Conservation (phyloP, 2,797 vertebrate genomes). For the Acipenser transmontanus region DNA sequence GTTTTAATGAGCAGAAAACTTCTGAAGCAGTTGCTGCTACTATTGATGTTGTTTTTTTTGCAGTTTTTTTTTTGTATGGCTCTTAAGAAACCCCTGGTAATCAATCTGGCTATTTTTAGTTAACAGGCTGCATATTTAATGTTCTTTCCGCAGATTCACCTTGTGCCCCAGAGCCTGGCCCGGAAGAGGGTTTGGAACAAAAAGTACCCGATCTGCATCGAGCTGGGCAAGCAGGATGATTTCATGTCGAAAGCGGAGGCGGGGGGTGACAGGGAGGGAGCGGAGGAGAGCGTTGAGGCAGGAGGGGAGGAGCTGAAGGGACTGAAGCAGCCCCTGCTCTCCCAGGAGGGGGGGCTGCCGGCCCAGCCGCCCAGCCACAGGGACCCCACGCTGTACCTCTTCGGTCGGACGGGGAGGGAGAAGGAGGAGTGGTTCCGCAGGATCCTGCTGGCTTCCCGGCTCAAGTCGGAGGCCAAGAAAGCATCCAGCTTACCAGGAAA, state of each 20-base stretch:
- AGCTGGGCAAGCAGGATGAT: conserved; percentile 81
- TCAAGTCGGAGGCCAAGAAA: conserved; percentile 68
- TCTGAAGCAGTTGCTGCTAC: too few relatives aligned
- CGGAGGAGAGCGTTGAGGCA: conserved; percentile 14
- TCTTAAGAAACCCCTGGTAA: too few relatives aligned
- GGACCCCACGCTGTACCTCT: conserved; percentile 82
- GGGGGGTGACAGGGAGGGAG: conserved; percentile 43
- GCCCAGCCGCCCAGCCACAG: conserved; percentile 30
- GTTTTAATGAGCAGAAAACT: too few relatives aligned
- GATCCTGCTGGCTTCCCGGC: conserved; percentile 73
- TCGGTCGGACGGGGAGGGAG: conserved; percentile 88
- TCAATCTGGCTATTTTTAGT: too few relatives aligned
- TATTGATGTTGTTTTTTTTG: too few relatives aligned
- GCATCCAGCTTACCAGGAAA: conserved; percentile 37
- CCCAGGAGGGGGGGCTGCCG: too few relatives aligned
- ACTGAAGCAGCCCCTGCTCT: too few relatives aligned
- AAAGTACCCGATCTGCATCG: conserved; percentile 92
- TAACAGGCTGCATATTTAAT: not conserved
- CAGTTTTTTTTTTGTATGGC: too few relatives aligned
- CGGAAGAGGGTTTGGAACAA: conserved; percentile 94
- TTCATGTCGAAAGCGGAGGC: conserved; percentile 83
- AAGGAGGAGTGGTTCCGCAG: conserved; percentile 93
- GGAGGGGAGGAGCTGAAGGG: too few relatives aligned
- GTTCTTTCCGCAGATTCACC: conserved; percentile 61
- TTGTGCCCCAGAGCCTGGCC: conserved; percentile 81